Percentiles rank a stretch among this genome's conserved stretches.
Conservation (phyloP, 2,888 invertebrate genomes). For the Lasiommata megera region DNA sequence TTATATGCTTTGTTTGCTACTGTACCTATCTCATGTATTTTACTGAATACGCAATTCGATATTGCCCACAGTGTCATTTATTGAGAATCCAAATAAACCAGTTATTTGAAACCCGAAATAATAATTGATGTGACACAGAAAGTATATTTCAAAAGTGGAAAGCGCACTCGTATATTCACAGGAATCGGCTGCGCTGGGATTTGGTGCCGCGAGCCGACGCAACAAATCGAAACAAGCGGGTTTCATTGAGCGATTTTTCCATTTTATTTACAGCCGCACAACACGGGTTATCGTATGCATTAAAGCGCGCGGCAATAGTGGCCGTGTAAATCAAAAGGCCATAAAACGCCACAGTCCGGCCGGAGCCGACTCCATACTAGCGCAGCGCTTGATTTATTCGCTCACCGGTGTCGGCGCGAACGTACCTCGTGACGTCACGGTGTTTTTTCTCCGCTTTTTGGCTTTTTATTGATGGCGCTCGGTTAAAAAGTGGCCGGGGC, state of each 20-base stretch:
- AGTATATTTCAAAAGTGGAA: background rate
- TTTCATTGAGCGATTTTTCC: conserved; percentile 40
- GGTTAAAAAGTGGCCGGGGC: conserved; percentile 70
- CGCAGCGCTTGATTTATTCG: conserved; percentile 71
- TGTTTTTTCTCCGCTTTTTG: conserved; percentile 58
- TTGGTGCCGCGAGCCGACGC: background rate
- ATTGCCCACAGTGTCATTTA: too few relatives aligned
- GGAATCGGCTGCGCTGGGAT: background rate
- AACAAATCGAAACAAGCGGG: conserved; percentile 29
- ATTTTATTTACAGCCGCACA: conserved; percentile 43
- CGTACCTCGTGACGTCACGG: conserved; percentile 76
- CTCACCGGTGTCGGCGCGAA: conserved; percentile 69
- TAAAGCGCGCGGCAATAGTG: conserved; percentile 57
- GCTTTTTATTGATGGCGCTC: conserved; percentile 75
- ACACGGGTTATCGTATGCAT: conserved; percentile 45
- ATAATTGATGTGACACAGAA: background rate
- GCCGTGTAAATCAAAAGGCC: conserved; percentile 67
- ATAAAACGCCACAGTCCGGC: conserved; percentile 67
- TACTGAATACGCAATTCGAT: too few relatives aligned
- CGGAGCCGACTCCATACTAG: conserved; percentile 72
- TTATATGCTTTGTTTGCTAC: too few relatives aligned
- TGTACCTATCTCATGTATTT: too few relatives aligned
- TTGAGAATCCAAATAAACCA: background rate
- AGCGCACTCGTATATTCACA: background rate
- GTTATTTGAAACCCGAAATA: background rate